These are phyloP conservation scores for Carollia perspicillata DNA, from an alignment of 2,113 vertebrate species.

Conservation along the genomic window DNA sequence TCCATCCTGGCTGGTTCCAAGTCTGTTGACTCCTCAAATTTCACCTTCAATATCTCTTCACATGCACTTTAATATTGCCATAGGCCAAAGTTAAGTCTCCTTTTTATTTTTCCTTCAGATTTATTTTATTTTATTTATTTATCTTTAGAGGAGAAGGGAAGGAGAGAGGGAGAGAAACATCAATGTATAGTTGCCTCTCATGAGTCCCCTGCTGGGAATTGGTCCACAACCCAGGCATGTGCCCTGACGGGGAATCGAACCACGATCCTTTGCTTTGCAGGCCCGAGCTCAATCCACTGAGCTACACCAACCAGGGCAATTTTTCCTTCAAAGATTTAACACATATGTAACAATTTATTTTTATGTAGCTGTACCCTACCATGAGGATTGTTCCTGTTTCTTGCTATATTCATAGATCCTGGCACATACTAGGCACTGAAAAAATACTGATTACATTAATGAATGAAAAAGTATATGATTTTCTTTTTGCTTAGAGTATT, in stretches of 20 bases:
- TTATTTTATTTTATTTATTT: too few relatives aligned
- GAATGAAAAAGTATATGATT: neutral
- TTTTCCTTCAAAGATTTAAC: too few relatives aligned
- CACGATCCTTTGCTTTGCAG: too few relatives aligned
- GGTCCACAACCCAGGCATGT: too few relatives aligned
- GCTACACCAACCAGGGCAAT: too few relatives aligned
- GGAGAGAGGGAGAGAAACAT: too few relatives aligned
- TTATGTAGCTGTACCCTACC: neutral
- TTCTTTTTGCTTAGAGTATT: neutral
- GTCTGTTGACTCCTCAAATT: neutral
- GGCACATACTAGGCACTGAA: neutral
- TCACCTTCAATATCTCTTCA: neutral
- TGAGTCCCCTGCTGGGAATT: too few relatives aligned
- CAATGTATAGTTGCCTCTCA: too few relatives aligned
- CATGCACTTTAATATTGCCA: neutral
- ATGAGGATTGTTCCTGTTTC: neutral
- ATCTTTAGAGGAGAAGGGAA: too few relatives aligned
- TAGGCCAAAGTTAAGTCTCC: neutral
- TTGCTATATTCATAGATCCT: constrained; percentile 11
- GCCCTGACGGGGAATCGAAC: too few relatives aligned
- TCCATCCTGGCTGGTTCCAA: neutral
- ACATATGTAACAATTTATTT: neutral
- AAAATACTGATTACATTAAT: neutral
- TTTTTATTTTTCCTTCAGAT: constrained; percentile 21
- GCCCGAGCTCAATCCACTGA: too few relatives aligned